phyloP scores from a whole-genome alignment of 35 echinoderm and acorn worm genomes.

The Anneissia japonica region DNA sequence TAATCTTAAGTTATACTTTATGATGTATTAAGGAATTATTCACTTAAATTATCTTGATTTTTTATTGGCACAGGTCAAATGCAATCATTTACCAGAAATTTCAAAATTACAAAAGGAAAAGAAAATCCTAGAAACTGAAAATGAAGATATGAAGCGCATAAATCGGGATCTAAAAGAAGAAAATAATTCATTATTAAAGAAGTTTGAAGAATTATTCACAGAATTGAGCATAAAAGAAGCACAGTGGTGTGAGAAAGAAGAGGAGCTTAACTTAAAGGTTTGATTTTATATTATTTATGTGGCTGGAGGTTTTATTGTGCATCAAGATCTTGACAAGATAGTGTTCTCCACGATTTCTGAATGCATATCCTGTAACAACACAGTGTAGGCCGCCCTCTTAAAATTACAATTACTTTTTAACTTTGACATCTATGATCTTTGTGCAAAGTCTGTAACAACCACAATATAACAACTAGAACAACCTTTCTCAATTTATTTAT shows the following conservation, averaged over 20 bases:
- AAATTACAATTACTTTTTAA: not conserved
- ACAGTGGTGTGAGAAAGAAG: slow-evolving; percentile 95
- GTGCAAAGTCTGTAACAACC: not conserved
- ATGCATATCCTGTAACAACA: not conserved
- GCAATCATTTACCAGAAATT: not conserved
- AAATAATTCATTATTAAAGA: slow-evolving; percentile 50
- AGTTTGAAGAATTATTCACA: slow-evolving; percentile 80
- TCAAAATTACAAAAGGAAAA: not conserved
- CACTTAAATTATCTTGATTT: too few species aligned
- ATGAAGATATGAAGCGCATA: slow-evolving; percentile 16
- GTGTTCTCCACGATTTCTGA: not conserved
- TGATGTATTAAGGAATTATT: too few species aligned
- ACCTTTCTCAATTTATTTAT: not conserved
- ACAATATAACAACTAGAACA: too few species aligned
- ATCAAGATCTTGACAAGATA: not conserved
- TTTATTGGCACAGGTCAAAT: not conserved
- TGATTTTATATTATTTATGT: not conserved
- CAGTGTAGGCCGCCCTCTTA: not conserved
- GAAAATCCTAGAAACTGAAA: slow-evolving; percentile 14
- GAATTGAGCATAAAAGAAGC: slow-evolving; percentile 95
- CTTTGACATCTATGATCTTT: not conserved
- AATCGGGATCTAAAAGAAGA: slow-evolving; percentile 46
- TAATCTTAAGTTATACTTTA: too few species aligned
- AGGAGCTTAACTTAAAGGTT: slow-evolving; percentile 91
- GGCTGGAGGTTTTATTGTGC: not conserved